A percentile compares a stretch with the other conserved stretches of the same genome.
phyloP scores from a whole-genome alignment of 2,797 vertebrate species.

The Cuniculus paca region DNA sequence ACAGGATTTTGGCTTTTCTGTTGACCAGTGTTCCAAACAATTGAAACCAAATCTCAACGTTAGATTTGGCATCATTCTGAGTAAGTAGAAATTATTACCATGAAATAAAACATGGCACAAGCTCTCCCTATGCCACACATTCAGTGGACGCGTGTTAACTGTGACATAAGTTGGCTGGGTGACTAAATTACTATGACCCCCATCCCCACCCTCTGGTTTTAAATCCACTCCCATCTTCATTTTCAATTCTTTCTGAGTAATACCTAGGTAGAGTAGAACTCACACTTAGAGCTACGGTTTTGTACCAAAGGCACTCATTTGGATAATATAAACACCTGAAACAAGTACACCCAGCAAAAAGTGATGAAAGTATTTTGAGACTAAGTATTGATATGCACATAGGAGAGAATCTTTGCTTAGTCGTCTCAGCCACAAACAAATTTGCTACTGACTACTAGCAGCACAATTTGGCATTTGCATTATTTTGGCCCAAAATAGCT shows the following conservation, averaged over 20 bases:
- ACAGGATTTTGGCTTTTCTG: constrained; percentile 89
- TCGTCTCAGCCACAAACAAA: constrained; percentile 24
- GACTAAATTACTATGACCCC: background rate
- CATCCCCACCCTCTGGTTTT: background rate
- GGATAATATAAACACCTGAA: background rate
- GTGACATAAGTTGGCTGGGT: background rate
- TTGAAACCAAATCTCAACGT: constrained; percentile 73
- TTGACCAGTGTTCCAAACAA: constrained; percentile 84
- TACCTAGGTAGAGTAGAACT: background rate
- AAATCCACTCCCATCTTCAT: background rate
- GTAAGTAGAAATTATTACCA: constrained; percentile 85
- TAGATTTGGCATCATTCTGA: constrained; percentile 83
- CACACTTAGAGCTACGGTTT: constrained; percentile 1
- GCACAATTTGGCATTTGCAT: background rate
- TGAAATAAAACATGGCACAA: background rate
- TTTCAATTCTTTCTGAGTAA: background rate
- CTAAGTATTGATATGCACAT: background rate
- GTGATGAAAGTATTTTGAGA: background rate
- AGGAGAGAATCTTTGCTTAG: background rate
- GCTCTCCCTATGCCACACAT: background rate
- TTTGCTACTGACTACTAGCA: background rate
- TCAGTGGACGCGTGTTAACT: background rate
- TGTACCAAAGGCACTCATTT: background rate
- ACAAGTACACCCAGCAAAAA: background rate
- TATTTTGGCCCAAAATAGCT: constrained; percentile 12